phyloP scores from a whole-genome alignment of 1,140 invertebrate genomes.

The Orussus abietinus region DNA sequence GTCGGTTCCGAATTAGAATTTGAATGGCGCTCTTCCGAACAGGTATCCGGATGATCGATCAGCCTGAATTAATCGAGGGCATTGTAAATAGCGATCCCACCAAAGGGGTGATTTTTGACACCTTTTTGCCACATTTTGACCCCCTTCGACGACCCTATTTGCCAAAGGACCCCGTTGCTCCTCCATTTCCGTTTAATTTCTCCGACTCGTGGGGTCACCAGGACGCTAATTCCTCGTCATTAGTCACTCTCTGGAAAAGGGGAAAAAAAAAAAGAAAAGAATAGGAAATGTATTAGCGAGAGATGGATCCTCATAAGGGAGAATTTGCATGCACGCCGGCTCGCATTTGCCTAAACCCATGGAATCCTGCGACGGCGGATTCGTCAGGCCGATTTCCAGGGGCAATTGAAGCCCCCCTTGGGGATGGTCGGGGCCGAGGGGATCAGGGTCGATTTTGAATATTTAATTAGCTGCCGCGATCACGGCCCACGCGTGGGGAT shows the following conservation, averaged over 20 bases:
- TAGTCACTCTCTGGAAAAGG: conserved; percentile 24
- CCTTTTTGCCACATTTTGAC: conserved; percentile 4
- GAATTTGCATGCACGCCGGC: conserved; percentile 35
- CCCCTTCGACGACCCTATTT: conserved; percentile 1
- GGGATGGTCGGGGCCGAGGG: conserved; percentile 8
- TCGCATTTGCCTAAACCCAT: conserved; percentile 36
- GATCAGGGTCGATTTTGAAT: conserved; percentile 41
- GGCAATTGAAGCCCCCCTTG: conserved; percentile 16
- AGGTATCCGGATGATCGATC: conserved; percentile 14
- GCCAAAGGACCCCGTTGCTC: conserved; percentile 2
- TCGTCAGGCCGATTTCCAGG: conserved; percentile 34
- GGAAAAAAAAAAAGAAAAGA: no score
- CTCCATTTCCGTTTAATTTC: conserved; percentile 6
- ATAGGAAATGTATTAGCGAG: conserved; percentile 23
- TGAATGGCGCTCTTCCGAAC: conserved; percentile 28
- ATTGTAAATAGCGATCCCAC: no score
- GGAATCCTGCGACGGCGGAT: conserved; percentile 27
- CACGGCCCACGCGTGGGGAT: no score
- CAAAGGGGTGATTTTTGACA: no score
- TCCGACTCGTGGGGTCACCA: conserved; percentile 10
- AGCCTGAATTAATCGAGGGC: no score
- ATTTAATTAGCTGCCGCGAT: conserved; percentile 41
- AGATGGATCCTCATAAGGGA: conserved; percentile 27
- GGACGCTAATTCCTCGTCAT: conserved; percentile 34
- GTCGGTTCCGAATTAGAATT: conserved; percentile 40